These are phyloP conservation scores for Malthinus flaveolus DNA, from an alignment of 2,888 invertebrate genomes.

Conservation along the genomic window DNA sequence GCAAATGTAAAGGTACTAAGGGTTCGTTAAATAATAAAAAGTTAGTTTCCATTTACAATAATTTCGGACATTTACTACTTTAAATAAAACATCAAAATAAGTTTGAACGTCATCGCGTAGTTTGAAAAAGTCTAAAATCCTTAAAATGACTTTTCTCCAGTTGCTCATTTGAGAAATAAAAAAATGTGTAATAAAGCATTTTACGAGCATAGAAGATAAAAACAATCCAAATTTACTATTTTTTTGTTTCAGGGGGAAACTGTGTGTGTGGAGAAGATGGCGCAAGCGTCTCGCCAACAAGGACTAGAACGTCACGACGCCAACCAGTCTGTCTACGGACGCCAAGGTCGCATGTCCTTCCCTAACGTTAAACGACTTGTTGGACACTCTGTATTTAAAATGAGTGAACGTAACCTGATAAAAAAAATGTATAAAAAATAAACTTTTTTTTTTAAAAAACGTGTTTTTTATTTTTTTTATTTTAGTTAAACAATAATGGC, in stretches of 20 bases:
- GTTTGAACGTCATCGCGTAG: no score
- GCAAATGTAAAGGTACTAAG: no score
- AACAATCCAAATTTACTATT: conserved; percentile 5
- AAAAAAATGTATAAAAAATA: not conserved
- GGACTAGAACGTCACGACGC: conserved; percentile 48
- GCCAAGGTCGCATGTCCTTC: conserved; percentile 46
- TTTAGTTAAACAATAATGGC: not conserved
- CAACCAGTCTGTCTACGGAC: conserved; percentile 53
- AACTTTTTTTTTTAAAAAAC: conserved; percentile 1
- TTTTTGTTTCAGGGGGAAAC: conserved; percentile 17
- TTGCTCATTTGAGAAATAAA: not conserved
- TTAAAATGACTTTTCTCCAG: no score
- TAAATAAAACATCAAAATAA: no score
- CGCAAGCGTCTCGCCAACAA: conserved; percentile 47
- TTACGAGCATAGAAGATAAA: not conserved
- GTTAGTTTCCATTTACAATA: no score
- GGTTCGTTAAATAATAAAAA: no score
- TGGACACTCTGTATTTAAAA: conserved; percentile 26
- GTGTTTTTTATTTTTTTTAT: not conserved
- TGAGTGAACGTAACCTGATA: conserved; percentile 19
- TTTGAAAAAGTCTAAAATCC: no score
- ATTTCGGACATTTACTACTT: no score
- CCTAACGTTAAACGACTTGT: conserved; percentile 16
- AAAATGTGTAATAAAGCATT: not conserved
- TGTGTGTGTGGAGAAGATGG: conserved; percentile 31